Conservation (phyloP, 1,140 invertebrate genomes). For the Elymnias hypermnestra region DNA sequence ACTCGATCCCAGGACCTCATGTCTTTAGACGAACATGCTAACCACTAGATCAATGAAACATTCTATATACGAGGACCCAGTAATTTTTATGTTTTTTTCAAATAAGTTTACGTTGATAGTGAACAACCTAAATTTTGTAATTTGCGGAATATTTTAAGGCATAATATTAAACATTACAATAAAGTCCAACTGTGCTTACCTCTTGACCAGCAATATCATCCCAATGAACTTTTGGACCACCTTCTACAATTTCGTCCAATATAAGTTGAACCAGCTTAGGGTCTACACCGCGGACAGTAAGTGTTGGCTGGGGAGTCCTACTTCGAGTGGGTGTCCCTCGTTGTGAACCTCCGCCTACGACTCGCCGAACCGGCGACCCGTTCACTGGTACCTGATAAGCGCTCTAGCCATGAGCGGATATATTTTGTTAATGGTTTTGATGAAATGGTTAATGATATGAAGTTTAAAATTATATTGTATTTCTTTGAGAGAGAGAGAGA, state of each 20-base stretch:
- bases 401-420: conserved; percentile 32
- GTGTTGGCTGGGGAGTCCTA: conserved; percentile 65
- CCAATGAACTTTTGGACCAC: conserved; percentile 91
- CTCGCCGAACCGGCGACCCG: conserved; percentile 80
- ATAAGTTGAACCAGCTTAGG: conserved; percentile 92
- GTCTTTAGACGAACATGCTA: too few relatives aligned
- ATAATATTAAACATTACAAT: too few relatives aligned
- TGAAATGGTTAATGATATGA: conserved; percentile 23
- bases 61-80: too few relatives aligned
- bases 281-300: conserved; percentile 86
- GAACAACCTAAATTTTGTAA: too few relatives aligned
- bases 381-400: conserved; percentile 61
- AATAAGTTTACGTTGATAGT: too few relatives aligned
- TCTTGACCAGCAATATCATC: conserved; percentile 95
- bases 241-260: conserved; percentile 84
- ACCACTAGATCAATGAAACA: too few relatives aligned
- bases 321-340: conserved; percentile 60
- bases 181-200: conserved; percentile 70
- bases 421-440: conserved; percentile 17
- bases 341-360: conserved; percentile 67
- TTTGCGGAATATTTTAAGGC: too few relatives aligned
- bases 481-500: too few relatives aligned
- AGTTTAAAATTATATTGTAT: too few relatives aligned
- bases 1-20: too few relatives aligned
- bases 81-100: too few relatives aligned